Base-by-base conservation (phyloP, 2,888 invertebrate species). In the Pimpla rufipes region DNA sequence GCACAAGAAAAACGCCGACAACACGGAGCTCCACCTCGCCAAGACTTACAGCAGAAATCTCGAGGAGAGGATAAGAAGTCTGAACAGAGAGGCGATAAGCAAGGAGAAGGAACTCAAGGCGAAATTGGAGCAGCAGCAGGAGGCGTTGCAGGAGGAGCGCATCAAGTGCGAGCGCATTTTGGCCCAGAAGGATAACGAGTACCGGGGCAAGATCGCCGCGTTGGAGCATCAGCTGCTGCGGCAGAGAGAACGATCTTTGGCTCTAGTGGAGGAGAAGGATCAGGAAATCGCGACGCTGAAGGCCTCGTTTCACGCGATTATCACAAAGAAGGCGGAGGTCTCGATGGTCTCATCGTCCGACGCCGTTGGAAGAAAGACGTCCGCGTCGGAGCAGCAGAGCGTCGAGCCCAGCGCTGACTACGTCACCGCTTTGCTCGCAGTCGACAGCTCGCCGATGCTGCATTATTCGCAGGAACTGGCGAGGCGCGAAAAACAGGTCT, bases 401-500 rank as follows among this genome's bases (percentile, higher is more conserved):
- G 79, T 85, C 11, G 92, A 92, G 68, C 85, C 90, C 0, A 83
- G 84, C 29, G 84, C 83, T 1, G 93, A 93, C 81, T 87, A 93
- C 62, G 88, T 92, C 73, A 85, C 93, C 84, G 91, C 93, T 88
- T 62, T 93, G 50, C 79, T 94, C 10, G 93, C 92, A 0, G 92
- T 94, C n/a, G 96, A 96, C 42, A 96, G 96, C 87, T 96, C 96
- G 47, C 96, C 96, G 85, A 96, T 97, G 94, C 91, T 98, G 47
- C 97, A 97, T 93, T 97, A 97, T 90, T 96, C 96, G 71, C 97
- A 97, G 92, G 97, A 98, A 94, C 93, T 97, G 86, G 97, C 97
- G 0, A 93, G 97, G 8, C 96, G 96, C 88, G 97, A 97, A 85
- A 96, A 97, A 35, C 97, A 97, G 91, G 96, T 98, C 52, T 94